Conservation (phyloP, 2,888 invertebrate genomes). For the Diploptera punctata region DNA sequence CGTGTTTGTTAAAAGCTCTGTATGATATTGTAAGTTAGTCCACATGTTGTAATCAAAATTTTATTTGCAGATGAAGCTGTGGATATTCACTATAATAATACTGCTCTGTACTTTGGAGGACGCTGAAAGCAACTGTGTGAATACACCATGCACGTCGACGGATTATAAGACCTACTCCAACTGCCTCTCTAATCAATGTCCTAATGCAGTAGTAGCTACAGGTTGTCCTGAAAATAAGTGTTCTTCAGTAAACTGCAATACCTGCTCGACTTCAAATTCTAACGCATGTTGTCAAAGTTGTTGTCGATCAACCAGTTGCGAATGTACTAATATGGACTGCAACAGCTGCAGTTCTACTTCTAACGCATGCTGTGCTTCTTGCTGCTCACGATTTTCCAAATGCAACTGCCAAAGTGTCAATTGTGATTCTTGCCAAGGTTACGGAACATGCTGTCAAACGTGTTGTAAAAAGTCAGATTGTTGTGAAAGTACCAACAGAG, state of each 20-base stretch:
- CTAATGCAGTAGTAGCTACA: slow-evolving; percentile 14
- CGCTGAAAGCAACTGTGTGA: neutral
- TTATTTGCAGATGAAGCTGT: slow-evolving; percentile 14
- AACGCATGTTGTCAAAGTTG: slow-evolving; percentile 9
- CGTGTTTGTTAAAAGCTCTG: too few relatives aligned
- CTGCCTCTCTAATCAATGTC: slow-evolving; percentile 18
- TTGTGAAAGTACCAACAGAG: neutral
- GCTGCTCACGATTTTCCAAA: neutral
- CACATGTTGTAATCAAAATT: too few relatives aligned
- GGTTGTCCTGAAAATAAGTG: slow-evolving; percentile 7
- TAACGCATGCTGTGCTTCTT: slow-evolving; percentile 7
- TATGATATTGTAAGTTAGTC: too few relatives aligned
- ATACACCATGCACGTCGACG: neutral
- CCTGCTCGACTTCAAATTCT: neutral
- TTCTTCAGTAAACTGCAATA: slow-evolving; percentile 19
- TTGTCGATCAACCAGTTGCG: neutral
- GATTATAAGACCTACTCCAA: slow-evolving; percentile 22
- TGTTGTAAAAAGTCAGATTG: slow-evolving; percentile 26
- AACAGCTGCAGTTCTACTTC: neutral
- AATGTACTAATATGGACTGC: neutral
- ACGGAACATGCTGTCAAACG: neutral
- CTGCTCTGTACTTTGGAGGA: neutral
- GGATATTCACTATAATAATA: neutral
- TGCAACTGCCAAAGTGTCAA: slow-evolving; percentile 7
- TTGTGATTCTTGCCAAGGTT: slow-evolving; percentile 11